These are phyloP conservation scores for Sparus aurata DNA, from an alignment of 2,797 vertebrate genomes.

Conservation along the genomic window DNA sequence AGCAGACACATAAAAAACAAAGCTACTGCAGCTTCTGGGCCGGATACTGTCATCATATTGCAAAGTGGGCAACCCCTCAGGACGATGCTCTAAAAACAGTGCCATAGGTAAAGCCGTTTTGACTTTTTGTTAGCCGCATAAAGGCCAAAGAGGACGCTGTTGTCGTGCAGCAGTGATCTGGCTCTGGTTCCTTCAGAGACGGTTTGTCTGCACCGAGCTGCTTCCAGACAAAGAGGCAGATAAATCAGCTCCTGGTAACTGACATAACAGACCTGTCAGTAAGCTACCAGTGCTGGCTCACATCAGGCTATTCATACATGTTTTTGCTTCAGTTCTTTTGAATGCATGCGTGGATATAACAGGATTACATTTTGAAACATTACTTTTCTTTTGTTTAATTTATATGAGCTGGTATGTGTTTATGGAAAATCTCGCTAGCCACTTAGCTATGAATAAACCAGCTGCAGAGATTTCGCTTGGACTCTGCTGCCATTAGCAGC, in stretches of 20 bases:
- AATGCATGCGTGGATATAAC: neutral
- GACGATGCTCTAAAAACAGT: neutral
- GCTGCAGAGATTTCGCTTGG: conserved; percentile 18
- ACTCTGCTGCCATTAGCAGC: conserved; percentile 8
- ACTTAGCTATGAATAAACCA: conserved; percentile 39
- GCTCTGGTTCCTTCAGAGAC: conserved; percentile 14
- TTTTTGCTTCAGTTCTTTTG: too few species aligned
- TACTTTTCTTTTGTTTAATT: conserved; percentile 3
- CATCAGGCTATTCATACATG: neutral
- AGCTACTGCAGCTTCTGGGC: conserved; percentile 1
- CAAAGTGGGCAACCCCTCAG: conserved; percentile 13
- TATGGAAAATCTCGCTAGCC: conserved; percentile 18
- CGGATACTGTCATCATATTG: conserved; percentile 6
- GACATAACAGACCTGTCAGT: neutral
- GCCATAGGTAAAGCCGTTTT: neutral
- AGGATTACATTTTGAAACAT: neutral
- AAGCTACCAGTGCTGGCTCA: conserved; percentile 4
- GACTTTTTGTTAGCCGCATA: conserved; percentile 20
- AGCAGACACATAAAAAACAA: neutral
- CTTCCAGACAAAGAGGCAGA: conserved; percentile 16
- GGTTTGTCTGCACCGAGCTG: conserved; percentile 23
- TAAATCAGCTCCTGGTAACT: conserved; percentile 14
- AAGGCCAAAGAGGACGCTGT: conserved; percentile 12
- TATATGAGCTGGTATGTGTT: conserved; percentile 3
- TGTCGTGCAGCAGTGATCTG: conserved; percentile 37